Percentiles rank a stretch among this genome's conserved stretches.
phyloP scores from a whole-genome alignment of 1,140 invertebrate species.

The Mercenaria mercenaria region DNA sequence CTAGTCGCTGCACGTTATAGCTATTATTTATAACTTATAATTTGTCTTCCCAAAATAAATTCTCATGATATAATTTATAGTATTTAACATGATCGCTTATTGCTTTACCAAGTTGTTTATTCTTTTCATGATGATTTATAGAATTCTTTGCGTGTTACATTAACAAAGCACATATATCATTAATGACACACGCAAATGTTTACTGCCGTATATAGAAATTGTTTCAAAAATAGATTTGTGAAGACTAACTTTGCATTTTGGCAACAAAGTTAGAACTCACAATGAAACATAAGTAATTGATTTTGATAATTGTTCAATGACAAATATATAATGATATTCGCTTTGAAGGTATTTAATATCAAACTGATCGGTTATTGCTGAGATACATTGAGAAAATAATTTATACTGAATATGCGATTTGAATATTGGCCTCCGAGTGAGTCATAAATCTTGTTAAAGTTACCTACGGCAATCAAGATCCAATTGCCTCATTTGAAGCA shows the following conservation, averaged over 20 bases:
- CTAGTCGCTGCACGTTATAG: too few species aligned
- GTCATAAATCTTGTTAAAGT: neutral
- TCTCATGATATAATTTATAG: neutral
- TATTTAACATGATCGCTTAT: neutral
- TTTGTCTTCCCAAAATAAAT: too few species aligned
- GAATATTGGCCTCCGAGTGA: too few species aligned
- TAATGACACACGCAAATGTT: neutral
- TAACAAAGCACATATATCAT: neutral
- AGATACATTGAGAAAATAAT: neutral
- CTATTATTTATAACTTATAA: too few species aligned
- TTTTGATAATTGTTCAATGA: too few species aligned
- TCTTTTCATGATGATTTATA: neutral
- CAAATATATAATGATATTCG: too few species aligned
- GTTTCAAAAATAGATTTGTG: neutral
- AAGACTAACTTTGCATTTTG: neutral
- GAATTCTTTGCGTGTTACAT: neutral
- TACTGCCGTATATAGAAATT: neutral
- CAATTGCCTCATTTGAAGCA: constrained; percentile 21
- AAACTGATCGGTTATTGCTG: too few species aligned
- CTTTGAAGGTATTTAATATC: too few species aligned
- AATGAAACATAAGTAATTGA: neutral
- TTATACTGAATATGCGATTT: neutral
- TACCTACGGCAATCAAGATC: neutral
- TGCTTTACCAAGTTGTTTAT: too few species aligned
- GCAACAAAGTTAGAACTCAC: neutral